These are phyloP conservation scores for Aeoliscus strigatus DNA, from an alignment of 2,797 vertebrate genomes.

Conservation along the genomic window DNA sequence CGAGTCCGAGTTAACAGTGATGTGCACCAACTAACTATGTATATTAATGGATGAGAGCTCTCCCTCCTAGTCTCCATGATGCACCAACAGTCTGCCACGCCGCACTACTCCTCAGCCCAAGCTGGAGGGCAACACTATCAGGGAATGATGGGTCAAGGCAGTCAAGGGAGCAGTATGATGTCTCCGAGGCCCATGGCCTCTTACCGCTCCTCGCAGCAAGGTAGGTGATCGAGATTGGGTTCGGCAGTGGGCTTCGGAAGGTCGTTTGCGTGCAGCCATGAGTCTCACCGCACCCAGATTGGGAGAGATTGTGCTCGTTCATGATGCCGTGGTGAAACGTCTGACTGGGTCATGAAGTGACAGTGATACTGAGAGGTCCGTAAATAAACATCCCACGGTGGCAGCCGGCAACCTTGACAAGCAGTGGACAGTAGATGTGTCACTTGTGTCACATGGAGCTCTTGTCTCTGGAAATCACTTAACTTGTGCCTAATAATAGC, in stretches of 20 bases:
- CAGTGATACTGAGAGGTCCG: constrained; percentile 4
- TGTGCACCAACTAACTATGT: constrained; percentile 6
- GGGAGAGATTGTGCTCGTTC: not conserved
- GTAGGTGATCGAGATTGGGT: constrained; percentile 61
- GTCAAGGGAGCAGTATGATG: constrained; percentile 89
- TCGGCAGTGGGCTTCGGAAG: constrained; percentile 6
- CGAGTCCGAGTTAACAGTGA: constrained; percentile 3
- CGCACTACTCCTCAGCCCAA: constrained; percentile 87
- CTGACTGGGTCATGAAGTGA: not conserved
- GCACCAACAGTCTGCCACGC: constrained; percentile 89
- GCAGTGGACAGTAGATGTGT: constrained; percentile 42
- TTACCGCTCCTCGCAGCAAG: constrained; percentile 92
- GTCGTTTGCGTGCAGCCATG: constrained; percentile 9
- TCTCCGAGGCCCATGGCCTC: constrained; percentile 87
- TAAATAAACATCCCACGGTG: not conserved
- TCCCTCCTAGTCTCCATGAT: constrained; percentile 86
- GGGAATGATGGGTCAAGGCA: constrained; percentile 90
- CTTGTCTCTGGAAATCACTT: constrained; percentile 50
- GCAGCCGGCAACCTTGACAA: constrained; percentile 43
- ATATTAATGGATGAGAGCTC: constrained; percentile 48
- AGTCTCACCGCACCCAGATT: too few relatives aligned
- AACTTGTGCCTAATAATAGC: constrained; percentile 55
- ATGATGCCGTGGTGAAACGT: not conserved
- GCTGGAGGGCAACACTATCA: constrained; percentile 89
- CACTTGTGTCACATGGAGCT: constrained; percentile 42